Percentiles rank a stretch among this genome's conserved stretches.
phyloP scores from a whole-genome alignment of 2,797 vertebrate species.

The Caiman crocodilus region DNA sequence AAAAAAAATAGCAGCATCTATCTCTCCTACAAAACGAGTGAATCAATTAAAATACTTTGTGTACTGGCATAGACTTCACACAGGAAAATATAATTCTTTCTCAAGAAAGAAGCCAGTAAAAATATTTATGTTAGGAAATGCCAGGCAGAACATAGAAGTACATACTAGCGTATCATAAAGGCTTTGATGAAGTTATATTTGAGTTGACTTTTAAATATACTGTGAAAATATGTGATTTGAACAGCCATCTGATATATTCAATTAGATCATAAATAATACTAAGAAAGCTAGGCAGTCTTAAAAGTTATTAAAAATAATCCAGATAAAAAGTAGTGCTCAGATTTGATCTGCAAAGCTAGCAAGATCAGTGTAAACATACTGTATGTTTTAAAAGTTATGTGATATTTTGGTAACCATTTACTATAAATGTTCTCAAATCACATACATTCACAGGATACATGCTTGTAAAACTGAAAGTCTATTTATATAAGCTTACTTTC shows the following conservation, averaged over 20 bases:
- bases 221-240: background rate
- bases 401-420: background rate
- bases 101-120: slow-evolving; percentile 13
- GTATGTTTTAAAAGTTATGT: background rate
- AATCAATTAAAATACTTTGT: background rate
- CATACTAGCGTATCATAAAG: slow-evolving; percentile 32
- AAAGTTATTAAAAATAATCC: background rate
- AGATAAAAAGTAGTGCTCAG: background rate
- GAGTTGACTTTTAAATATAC: background rate
- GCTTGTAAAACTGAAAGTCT: background rate
- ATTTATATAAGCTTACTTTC: background rate
- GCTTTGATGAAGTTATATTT: background rate
- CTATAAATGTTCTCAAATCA: background rate
- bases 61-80: background rate
- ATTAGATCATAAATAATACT: background rate
- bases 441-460: background rate
- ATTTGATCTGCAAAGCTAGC: background rate
- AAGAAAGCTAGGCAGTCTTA: background rate
- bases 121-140: slow-evolving; percentile 26
- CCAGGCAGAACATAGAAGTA: slow-evolving; percentile 18
- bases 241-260: background rate
- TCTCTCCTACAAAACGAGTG: background rate
- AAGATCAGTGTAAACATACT: background rate
- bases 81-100: background rate
- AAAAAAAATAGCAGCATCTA: background rate